Base-by-base conservation (phyloP, 2,888 invertebrate species). In the Malacosoma neustria region DNA sequence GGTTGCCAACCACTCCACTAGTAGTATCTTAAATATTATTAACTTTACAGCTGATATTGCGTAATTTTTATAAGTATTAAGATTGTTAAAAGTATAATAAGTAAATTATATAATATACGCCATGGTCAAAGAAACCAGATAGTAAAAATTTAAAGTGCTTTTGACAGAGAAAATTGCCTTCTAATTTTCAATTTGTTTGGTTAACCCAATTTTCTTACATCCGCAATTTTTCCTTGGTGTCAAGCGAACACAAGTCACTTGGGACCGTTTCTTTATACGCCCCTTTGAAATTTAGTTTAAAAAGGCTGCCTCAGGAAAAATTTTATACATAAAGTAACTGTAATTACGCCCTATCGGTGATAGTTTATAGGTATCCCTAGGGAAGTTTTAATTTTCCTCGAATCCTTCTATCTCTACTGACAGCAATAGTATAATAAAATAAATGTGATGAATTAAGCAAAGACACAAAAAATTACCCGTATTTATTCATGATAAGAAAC, bases 131-230 rank as follows among this genome's bases (percentile, higher is more conserved):
- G 9, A 22, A 22, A 22, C 22, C 1, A 40, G 43, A 46, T 35
- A 49, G 45, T 48, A 46, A 44, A 54, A 56, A 46, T 41, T 49
- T 50, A 54, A 54, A 62, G 54, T 61, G 64, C 52, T 60, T 71
- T 72, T 65, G 67, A 65, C 51, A 63, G 59, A 65, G 80, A 73
- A 81, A 79, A 81, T 79, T 80, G 74, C 69, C 63, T 59, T 61
- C 64, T 74, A 74, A 76, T 71, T 77, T 73, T 72, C 76, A 79
- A 80, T 79, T 79, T 79, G 61, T 69, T 71, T 71, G 68, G 61
- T 64, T 73, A 76, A 79, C 71, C 60, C 62, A 72, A 79, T 80
- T 79, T 77, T 61, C 65, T 48, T 61, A 51, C 62, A 60, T 54
- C 65, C 71, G 62, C 69, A 66, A 73, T 72, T 72, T 61, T 72